Evolutionary conservation across 1,140 invertebrate genomes (phyloP).

Genomic region (Drosophila watanabei): DNA sequence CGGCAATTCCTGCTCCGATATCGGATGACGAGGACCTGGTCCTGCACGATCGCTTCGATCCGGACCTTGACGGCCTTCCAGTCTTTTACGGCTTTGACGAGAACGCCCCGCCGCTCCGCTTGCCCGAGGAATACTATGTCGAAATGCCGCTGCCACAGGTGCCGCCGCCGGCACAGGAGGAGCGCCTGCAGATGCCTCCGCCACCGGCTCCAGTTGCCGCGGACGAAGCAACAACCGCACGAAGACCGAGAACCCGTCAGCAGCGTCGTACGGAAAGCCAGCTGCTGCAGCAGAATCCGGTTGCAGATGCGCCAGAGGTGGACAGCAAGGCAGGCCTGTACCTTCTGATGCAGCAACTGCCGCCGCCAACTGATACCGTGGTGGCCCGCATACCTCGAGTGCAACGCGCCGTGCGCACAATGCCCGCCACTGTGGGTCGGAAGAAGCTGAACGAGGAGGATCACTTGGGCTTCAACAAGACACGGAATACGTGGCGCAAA

Average conservation of each 20-base stretch:
- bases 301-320: neutral
- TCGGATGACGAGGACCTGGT: constrained; percentile 36
- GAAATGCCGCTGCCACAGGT: constrained; percentile 24
- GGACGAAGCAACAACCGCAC: neutral
- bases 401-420: constrained; percentile 5
- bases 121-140: constrained; percentile 41
- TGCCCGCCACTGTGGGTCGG: neutral
- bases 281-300: neutral
- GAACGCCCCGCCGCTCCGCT: constrained; percentile 11
- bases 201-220: neutral
- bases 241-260: constrained; percentile 53
- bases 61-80: constrained; percentile 14
- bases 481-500: constrained; percentile 28
- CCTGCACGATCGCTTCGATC: constrained; percentile 23
- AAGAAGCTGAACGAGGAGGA: neutral
- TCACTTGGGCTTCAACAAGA: constrained; percentile 44
- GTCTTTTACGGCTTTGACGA: constrained; percentile 68
- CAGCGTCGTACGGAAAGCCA: constrained; percentile 46
- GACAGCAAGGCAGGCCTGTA: constrained; percentile 55
- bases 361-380: constrained; percentile 34
- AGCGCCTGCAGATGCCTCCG: constrained; percentile 12
- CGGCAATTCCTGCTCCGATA: neutral
- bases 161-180: neutral
- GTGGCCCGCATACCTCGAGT: constrained; percentile 1
- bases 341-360: constrained; percentile 50